Evolutionary conservation across 2,797 vertebrate genomes (phyloP).

Genomic region (Hafferia zeledoni): DNA sequence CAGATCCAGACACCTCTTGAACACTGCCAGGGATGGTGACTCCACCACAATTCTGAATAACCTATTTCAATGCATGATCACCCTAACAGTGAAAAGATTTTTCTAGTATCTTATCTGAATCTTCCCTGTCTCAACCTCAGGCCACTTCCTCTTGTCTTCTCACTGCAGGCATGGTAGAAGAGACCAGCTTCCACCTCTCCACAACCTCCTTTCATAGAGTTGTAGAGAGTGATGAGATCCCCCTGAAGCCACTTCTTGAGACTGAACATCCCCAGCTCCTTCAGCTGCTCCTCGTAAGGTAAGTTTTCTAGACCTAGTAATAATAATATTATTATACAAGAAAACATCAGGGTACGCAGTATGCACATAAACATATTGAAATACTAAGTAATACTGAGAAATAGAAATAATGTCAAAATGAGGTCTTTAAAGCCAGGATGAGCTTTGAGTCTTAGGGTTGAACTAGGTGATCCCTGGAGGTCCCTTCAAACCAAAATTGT

Average conservation of each 20-base stretch:
- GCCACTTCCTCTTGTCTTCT: not conserved
- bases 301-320: not conserved
- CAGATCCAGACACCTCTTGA: not conserved
- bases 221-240: not conserved
- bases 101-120: not conserved
- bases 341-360: not conserved
- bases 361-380: not conserved
- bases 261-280: not conserved
- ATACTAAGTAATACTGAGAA: not conserved
- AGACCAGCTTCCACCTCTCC: not conserved
- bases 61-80: not conserved
- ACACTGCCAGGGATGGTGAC: not conserved
- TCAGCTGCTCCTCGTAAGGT: not conserved
- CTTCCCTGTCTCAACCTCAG: not conserved
- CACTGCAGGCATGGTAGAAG: not conserved
- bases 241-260: not conserved
- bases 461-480: not conserved
- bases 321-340: not conserved
- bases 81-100: not conserved
- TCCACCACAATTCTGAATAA: not conserved
- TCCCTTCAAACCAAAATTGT: not conserved
- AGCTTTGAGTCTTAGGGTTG: not conserved
- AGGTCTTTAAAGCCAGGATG: not conserved
- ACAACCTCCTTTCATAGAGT: not conserved
- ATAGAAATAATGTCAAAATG: not conserved